Evolutionary conservation across 2,113 vertebrate genomes (phyloP).

Genomic region (Hirundichthys speculiger): DNA sequence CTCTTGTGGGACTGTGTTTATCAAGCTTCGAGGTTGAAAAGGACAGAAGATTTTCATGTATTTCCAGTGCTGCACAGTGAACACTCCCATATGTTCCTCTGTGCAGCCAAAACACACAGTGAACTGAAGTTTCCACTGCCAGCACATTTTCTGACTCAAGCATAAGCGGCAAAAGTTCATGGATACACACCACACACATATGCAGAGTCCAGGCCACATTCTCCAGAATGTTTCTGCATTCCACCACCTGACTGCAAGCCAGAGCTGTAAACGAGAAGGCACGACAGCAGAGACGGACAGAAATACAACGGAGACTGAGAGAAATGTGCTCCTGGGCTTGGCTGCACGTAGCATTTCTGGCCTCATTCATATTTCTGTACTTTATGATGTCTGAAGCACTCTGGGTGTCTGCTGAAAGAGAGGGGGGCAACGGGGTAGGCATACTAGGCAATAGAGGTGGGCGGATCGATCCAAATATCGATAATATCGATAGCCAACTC

Average conservation of each 20-base stretch:
- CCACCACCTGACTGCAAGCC: conserved; percentile 35
- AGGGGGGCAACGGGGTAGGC: no score
- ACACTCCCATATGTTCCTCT: conserved; percentile 58
- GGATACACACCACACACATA: conserved; percentile 5
- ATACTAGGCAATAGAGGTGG: no score
- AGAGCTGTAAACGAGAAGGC: conserved; percentile 51
- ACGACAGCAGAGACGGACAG: conserved; percentile 12
- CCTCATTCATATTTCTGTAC: conserved; percentile 39
- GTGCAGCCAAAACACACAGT: conserved; percentile 58
- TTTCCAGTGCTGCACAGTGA: conserved; percentile 48
- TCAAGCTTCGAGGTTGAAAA: conserved; percentile 21
- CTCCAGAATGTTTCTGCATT: conserved; percentile 36
- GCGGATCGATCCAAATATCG: no score
- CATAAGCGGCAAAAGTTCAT: conserved; percentile 4
- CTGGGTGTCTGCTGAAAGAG: no score
- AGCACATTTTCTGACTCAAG: conserved; percentile 36
- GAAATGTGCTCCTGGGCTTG: background rate
- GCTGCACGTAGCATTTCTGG: conserved; percentile 1
- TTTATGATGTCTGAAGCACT: conserved; percentile 20
- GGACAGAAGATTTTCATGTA: conserved; percentile 23
- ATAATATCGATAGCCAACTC: no score
- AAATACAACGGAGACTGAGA: background rate
- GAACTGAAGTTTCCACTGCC: conserved; percentile 45
- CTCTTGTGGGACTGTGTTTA: conserved; percentile 39
- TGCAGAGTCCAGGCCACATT: conserved; percentile 29